Evolutionary conservation across 2,888 invertebrate genomes (phyloP), one percentile per base, ranked within the genome.

Genomic region (Leptopilina syphax): DNA sequence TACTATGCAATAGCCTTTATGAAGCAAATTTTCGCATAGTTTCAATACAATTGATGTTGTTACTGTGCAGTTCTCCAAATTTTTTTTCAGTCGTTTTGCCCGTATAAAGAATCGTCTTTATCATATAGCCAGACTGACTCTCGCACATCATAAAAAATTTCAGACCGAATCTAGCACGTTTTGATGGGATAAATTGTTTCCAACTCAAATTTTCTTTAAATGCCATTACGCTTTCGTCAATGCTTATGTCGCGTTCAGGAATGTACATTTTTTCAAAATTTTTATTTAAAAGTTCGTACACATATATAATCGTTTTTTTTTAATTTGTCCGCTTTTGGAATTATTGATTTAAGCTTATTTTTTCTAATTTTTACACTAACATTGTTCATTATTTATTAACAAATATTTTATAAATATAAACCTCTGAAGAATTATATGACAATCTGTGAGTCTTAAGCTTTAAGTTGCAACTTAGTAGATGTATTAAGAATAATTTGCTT

Each of bases 61-160:
- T 34, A 47, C 68, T 13, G 41, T 27, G 27, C 41, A 7, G 41
- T 68, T 6, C 41, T 68, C 41, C 27, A 27, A 3, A 6, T 41
- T 68, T 8, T 44, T 44, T 68, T 68, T 68, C 68, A 5, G 68
- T 68, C 9, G 27, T 41, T 68, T 68, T 68, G 10, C 68, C 68
- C n/a, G 68, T 68, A 34, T 68, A 68, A 6, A 68, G 13, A 68
- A 68, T 68, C 0, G 68, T 27, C n/a, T 68, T 68, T 68, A 68
- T 68, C 0, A 68, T 68, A 34, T 68, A 68, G 34, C 68, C 41
- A 5, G 68, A 68, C 12, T 68, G 10, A 68, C 68, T 68, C 41
- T 68, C 68, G 18, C 68, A 68, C 27, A 68, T 68, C 7, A 68
- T 34, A 54, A 41, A 76, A 79, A 79, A 76, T 66, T 66, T 79